Base-by-base conservation (phyloP, 2,888 invertebrate genomes). In the Litoditis marina region DNA sequence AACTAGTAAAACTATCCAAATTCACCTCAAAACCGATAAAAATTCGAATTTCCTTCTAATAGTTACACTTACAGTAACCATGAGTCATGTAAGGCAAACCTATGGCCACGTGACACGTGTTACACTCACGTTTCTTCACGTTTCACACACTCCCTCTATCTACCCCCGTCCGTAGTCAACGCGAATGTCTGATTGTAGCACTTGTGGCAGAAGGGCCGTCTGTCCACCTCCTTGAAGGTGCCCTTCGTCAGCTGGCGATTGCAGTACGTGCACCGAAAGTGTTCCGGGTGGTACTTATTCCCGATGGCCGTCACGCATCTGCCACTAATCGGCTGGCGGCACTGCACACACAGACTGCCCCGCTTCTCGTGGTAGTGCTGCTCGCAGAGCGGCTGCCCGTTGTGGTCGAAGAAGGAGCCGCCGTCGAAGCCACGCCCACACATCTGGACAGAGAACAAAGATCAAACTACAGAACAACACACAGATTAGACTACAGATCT, bases 221-320 rank as follows among this genome's bases (percentile, higher is more conserved):
- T 93, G 84, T 94, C 94, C 84, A 95, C 94, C 85, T 98, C 98
- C 85, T 98, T 99, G 86, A 98, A 98, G 0, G 96, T 98, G 80
- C 96, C 96, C 84, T 96, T 96, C 86, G 95, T 96, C 76, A 99
- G 88, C 84, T 95, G 95, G 83, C 94, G 91, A 69, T 94, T 87
- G 83, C 98, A 99, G 87, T 95, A 81, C n/a, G 95, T 94, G 87
- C 98, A 98, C 7, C 94, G 94, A 84, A 98, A 99, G 86, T 98
- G 96, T 84, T 98, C 96, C 0, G 96, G 96, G 85, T 99, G 98
- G 88, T 94, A 98, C 86, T 98, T 96, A 78, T 91, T 88, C 86
- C 92, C 94, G 94, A 99, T 95, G 71, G 96, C 96, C 0, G 96
- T 96, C 84, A 99, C 95, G 86, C 96, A 98, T 39, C 96, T 90